phyloP scores from a whole-genome alignment of 2,888 invertebrate genomes.

The Scaptomyza cyrtandrae region DNA sequence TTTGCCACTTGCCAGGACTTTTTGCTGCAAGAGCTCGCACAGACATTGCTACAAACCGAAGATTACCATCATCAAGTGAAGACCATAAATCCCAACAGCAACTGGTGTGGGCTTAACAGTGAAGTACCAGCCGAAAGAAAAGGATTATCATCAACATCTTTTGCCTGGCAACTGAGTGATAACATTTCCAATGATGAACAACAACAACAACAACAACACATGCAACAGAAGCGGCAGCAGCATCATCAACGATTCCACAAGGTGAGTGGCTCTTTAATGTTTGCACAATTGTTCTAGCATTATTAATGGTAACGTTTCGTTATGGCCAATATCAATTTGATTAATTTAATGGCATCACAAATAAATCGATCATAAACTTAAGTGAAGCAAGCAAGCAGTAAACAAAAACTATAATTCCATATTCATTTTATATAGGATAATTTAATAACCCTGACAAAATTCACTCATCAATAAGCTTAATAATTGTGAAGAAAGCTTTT shows the following conservation, averaged over 20 bases:
- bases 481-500: too few relatives aligned
- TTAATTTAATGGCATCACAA: neutral
- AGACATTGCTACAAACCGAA: slow-evolving; percentile 23
- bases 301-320: neutral
- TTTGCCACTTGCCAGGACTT: slow-evolving; percentile 70
- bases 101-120: slow-evolving; percentile 10
- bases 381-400: neutral
- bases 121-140: neutral
- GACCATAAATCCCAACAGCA: slow-evolving; percentile 26
- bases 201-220: slow-evolving; percentile 12
- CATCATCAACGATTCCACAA: slow-evolving; percentile 8
- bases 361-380: neutral
- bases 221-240: slow-evolving; percentile 10
- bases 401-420: neutral
- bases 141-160: slow-evolving; percentile 4
- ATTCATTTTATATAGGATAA: too few relatives aligned
- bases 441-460: too few relatives aligned
- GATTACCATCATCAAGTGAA: slow-evolving; percentile 26
- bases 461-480: too few relatives aligned
- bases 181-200: slow-evolving; percentile 14
- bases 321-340: neutral
- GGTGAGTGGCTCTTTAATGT: slow-evolving; percentile 27
- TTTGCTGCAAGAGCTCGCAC: slow-evolving; percentile 62
- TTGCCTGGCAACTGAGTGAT: slow-evolving; percentile 34
- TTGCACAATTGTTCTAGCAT: neutral